Conservation (phyloP, 2,888 invertebrate species). For the Brenthis daphne region DNA sequence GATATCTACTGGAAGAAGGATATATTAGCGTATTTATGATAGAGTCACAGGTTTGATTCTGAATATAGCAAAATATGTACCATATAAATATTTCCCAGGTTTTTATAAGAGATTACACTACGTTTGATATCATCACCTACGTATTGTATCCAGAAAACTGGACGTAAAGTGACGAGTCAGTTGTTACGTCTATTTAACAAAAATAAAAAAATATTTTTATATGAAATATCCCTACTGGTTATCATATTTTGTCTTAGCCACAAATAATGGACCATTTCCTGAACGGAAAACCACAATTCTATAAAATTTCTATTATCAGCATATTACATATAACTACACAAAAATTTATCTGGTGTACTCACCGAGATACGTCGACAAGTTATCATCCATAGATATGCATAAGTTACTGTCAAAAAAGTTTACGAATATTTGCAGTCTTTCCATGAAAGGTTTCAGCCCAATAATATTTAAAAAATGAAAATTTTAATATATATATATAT, state of each 20-base stretch:
- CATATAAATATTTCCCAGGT: too few species aligned
- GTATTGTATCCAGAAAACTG: too few species aligned
- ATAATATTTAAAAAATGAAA: neutral
- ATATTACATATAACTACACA: too few species aligned
- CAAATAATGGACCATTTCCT: neutral
- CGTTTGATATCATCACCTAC: too few species aligned
- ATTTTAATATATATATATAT: neutral
- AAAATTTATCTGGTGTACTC: constrained; percentile 1
- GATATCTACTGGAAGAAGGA: too few species aligned
- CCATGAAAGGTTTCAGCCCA: neutral
- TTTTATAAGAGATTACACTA: too few species aligned
- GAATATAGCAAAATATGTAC: too few species aligned
- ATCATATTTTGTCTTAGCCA: neutral
- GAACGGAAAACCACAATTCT: neutral
- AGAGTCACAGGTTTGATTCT: too few species aligned
- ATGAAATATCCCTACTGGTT: neutral
- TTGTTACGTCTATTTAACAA: too few species aligned
- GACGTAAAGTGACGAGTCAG: too few species aligned
- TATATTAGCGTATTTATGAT: too few species aligned
- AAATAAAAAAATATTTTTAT: too few species aligned
- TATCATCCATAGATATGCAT: constrained; percentile 9
- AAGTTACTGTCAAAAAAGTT: constrained; percentile 6
- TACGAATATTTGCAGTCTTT: neutral
- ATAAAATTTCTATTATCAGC: neutral
- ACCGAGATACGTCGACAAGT: constrained; percentile 9